Evolutionary conservation across 2,113 vertebrate genomes (phyloP).

Genomic region (Narcine bancroftii): DNA sequence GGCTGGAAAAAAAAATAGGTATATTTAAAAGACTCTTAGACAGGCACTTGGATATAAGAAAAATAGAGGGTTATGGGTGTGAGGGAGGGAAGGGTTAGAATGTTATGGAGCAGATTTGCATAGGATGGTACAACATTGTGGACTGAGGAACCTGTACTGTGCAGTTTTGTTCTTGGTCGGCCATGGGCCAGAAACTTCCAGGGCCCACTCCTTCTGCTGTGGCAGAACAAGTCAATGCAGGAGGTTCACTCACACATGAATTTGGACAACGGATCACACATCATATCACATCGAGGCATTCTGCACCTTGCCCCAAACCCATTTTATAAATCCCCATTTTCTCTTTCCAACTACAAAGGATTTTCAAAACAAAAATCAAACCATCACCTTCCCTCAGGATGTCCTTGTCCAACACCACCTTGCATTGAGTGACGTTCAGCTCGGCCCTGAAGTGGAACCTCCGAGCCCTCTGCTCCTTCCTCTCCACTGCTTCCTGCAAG

Average conservation of each 20-base stretch:
- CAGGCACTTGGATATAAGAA: too few species aligned
- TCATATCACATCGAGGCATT: neutral
- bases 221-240: too few species aligned
- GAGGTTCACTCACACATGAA: neutral
- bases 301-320: neutral
- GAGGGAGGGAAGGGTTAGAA: too few species aligned
- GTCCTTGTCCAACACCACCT: slow-evolving; percentile 78
- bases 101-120: too few species aligned
- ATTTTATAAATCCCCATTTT: neutral
- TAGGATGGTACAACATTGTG: too few species aligned
- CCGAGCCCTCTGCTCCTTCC: slow-evolving; percentile 86
- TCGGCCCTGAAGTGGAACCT: slow-evolving; percentile 86
- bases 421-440: slow-evolving; percentile 67
- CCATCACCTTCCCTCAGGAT: slow-evolving; percentile 79
- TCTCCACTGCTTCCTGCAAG: slow-evolving; percentile 86
- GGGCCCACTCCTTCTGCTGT: too few species aligned
- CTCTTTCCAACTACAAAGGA: neutral
- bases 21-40: too few species aligned
- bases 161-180: too few species aligned
- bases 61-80: too few species aligned
- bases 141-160: too few species aligned
- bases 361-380: neutral
- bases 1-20: too few species aligned
- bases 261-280: neutral
- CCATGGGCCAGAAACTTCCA: too few species aligned